These are phyloP conservation scores for Phalacrocorax brasilianus DNA, from an alignment of 2,113 vertebrate genomes.

Conservation along the genomic window DNA sequence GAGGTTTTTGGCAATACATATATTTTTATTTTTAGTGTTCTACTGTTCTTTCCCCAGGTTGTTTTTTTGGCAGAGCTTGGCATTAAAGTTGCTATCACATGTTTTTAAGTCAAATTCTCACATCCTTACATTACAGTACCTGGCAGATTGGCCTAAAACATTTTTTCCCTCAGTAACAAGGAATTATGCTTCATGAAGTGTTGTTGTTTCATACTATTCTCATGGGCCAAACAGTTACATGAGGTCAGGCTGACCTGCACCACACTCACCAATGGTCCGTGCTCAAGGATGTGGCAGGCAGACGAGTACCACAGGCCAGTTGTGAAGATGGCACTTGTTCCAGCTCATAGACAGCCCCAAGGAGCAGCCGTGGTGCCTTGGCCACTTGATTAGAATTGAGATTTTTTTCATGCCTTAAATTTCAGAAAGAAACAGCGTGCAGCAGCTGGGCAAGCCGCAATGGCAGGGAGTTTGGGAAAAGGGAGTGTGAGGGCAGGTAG, in stretches of 20 bases:
- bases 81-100: neutral
- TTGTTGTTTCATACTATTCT: neutral
- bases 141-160: neutral
- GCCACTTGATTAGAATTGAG: neutral
- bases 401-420: neutral
- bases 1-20: no score
- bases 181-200: neutral
- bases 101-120: neutral
- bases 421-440: neutral
- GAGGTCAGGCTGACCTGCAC: neutral
- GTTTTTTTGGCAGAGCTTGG: neutral
- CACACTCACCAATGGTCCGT: rapidly evolving
- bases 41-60: neutral
- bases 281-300: neutral
- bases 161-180: neutral
- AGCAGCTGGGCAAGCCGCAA: rapidly evolving
- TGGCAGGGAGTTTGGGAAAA: neutral
- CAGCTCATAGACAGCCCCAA: neutral
- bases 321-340: neutral
- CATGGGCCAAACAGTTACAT: rapidly evolving
- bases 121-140: neutral
- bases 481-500: rapidly evolving
- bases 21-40: neutral
- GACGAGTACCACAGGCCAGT: rapidly evolving
- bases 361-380: neutral